These are phyloP conservation scores for Girardinus metallicus DNA, from an alignment of 2,797 vertebrate species.

Conservation along the genomic window DNA sequence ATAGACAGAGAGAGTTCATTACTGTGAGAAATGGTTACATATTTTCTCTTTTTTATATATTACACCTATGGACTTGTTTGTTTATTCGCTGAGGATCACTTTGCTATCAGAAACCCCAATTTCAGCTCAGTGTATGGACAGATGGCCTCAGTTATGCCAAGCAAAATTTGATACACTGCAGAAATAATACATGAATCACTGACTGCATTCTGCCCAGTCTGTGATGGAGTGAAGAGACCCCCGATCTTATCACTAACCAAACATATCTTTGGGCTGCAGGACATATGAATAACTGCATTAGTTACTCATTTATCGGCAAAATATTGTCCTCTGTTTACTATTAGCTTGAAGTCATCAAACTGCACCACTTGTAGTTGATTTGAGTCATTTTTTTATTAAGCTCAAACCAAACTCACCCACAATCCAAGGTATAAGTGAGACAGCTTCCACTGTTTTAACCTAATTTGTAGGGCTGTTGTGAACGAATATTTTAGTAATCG, in stretches of 20 bases:
- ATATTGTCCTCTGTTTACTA: background rate
- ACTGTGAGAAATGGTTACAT: background rate
- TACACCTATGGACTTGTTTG: background rate
- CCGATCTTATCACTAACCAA: background rate
- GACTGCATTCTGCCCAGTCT: background rate
- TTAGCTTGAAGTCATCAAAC: background rate
- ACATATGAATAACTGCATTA: background rate
- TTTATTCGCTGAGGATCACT: background rate
- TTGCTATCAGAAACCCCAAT: background rate
- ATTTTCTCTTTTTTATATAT: background rate
- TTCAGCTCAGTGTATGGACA: background rate
- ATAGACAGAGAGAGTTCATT: background rate
- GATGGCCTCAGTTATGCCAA: background rate
- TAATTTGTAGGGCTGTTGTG: no score
- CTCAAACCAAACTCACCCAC: background rate
- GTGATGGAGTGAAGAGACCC: background rate
- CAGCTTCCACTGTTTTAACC: background rate
- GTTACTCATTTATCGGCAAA: background rate
- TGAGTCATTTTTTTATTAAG: background rate
- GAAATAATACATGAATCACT: conserved; percentile 1
- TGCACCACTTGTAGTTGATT: background rate
- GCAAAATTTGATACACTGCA: background rate
- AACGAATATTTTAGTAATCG: no score
- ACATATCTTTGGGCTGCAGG: background rate
- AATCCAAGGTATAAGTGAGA: background rate